Base-by-base conservation (phyloP, 2,888 invertebrate species). In the Odontothrips loti region DNA sequence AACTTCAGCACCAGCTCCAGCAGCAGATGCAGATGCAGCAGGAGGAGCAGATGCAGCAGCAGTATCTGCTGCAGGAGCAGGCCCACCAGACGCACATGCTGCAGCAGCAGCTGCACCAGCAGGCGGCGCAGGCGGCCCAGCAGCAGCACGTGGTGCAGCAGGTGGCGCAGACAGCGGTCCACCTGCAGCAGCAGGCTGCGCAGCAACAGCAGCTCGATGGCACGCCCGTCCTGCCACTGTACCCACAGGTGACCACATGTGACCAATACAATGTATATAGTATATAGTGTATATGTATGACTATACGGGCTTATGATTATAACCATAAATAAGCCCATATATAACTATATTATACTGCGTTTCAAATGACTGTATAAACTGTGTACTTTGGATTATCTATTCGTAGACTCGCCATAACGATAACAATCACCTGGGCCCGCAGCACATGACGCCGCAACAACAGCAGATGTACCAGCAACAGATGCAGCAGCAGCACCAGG, bases 371-470 rank as follows among this genome's bases (percentile, higher is more conserved):
- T 43, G 6, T 43, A 43, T 43, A 43, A 43, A 43, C 34, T 6
- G 34, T 4, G 34, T 43, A 6, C 34, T 2, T 43, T 43, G 34
- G 34, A 43, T 43, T 43, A 43, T 43, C 34, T 43, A 43, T 43
- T 43, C 6, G 34, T 43, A 43, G 34, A 43, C 34, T 43, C 34
- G 2, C 3, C 34, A 43, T 43, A 43, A 43, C 34, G 34, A 43
- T 43, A 43, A 43, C 34, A 2, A 4, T 4, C 34, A 43, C 34
- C 3, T 85, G 80, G 85, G 84, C 84, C 84, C 84, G 83, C 91
- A 91, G 85, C 91, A 91, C 84, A 89, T 91, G 79, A 91, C 91
- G 29, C 90, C 90, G 79, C 92, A 92, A 84, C 89, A 89, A 82
- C 89, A 89, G 82, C 85, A 85, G 81, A 86, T 86, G 85, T 85